Evolutionary conservation across 2,113 vertebrate species (phyloP), one percentile per base, ranked within the genome.

Genomic region (Microtus ochrogaster): DNA sequence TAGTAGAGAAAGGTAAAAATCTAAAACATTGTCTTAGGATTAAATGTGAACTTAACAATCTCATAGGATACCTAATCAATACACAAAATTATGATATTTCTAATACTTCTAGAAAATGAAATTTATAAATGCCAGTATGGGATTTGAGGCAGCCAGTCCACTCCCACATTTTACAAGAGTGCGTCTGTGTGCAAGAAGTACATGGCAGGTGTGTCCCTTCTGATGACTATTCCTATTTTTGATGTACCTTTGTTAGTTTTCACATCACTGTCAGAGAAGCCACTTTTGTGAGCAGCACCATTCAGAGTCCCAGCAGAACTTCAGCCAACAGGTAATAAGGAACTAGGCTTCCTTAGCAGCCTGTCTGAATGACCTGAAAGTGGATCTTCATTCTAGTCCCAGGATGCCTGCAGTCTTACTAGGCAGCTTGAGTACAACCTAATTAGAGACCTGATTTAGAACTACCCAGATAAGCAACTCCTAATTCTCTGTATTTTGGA

Each of bases 91-190:
- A 66, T 30, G 28, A 88, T 73, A 77, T 66, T 91, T 93, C 10
- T 84, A 93, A 61, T 52, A 93, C 8, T 41, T 47, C 19, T 58
- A 36, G 76, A 95, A 96, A 91, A 70, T 89, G 9, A 70, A 92
- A 58, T 73, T 88, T 95, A 58, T 10, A 77, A 93, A 84, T 94
- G 87, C 39, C 63, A n/a, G 61, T 73, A 49, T 5, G 63, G 63
- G 10, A 24, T 73, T 19, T 95, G 33, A 90, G 47, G 33, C 70
- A 84, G 28, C n/a, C 55, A 96, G 22, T 36, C 12, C 49, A 74
- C 28, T 61, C 16, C 36, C 21, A 52, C 11, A 68, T 91, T 78
- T 89, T 93, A 61, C 3, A 65, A 68, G 12, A 61, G 1, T 78
- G 74, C n/a, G 19, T 85, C 24, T 41, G 58, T 90, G 49, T 92